Base-by-base conservation (phyloP, 2,797 vertebrate genomes). In the Gephyroberyx darwinii region DNA sequence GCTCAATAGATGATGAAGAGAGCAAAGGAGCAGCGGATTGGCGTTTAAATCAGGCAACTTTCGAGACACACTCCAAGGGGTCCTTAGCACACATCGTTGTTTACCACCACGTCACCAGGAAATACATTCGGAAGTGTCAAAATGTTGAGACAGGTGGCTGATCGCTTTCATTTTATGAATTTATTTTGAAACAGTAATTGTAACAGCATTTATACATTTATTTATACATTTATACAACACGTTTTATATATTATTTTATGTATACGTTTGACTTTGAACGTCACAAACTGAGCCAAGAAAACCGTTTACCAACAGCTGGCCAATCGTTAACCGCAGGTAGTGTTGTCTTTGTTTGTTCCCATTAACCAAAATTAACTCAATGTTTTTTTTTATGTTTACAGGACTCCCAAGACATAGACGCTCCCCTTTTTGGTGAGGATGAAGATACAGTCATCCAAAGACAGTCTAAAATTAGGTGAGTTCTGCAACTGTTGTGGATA, bases 391-490 rank as follows among this genome's bases (percentile, higher is more conserved):
- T 3, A 19, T 58, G 35, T 63, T 71, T 26, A 39, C 65, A 98
- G 96, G 95, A 95, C 68, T 95, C 94, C 52, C 90, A 94, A 35
- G 95, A 95, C 19, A 94, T 94, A 71, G 95, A 98, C n/a, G 93
- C 97, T 65, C 96, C 95, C 53, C 94, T 96, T 14, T 98, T 98
- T 81, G 95, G 97, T 43, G 96, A 96, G 2, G 96, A 98, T 53
- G 95, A 96, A 17, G 94, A 95, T 20, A 82, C 53, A 9, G 56
- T 71, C 51, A 84, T 39, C 47, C 77, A 69, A 8, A 94, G 61
- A 79, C 95, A 91, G 73, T 86, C 94, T 22, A 94, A 89, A 67
- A 93, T 96, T 58, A 95, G 93, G 96, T 98, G 76, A 72, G 84
- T 69, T 56, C 12, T 30, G 20, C 12, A 16, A 1, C 58, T 47